Conservation (phyloP, 2,113 vertebrate genomes). For the Megaceryle maxima region DNA sequence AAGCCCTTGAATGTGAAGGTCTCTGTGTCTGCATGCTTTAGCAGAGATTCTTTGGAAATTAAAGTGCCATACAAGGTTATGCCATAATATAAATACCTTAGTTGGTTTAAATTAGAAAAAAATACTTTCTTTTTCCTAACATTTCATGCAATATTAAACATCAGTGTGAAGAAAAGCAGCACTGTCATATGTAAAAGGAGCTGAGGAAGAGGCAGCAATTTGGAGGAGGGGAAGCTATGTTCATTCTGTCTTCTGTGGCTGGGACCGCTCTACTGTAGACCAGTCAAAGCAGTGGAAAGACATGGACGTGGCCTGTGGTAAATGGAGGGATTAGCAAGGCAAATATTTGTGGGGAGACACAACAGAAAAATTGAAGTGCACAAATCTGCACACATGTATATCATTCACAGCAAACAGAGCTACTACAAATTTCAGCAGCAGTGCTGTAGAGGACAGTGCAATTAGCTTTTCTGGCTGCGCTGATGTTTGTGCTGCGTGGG, state of each 20-base stretch:
- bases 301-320: fast-evolving
- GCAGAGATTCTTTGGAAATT: neutral
- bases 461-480: neutral
- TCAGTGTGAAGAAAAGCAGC: neutral
- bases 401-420: neutral
- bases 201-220: neutral
- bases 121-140: neutral
- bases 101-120: neutral
- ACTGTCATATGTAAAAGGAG: neutral
- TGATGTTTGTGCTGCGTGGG: neutral
- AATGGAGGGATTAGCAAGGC: neutral
- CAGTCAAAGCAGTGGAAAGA: neutral
- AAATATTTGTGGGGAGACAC: neutral
- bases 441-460: neutral
- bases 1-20: neutral
- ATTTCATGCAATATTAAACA: neutral
- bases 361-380: neutral
- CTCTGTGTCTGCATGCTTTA: neutral
- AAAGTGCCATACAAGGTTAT: neutral
- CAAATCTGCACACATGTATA: neutral
- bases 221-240: neutral
- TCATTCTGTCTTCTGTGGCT: neutral
- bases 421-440: fast-evolving
- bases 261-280: neutral
- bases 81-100: neutral